These are phyloP conservation scores for Scolanthus callimorphus DNA, from an alignment of 92 coral and sea anemone genomes.

Conservation along the genomic window DNA sequence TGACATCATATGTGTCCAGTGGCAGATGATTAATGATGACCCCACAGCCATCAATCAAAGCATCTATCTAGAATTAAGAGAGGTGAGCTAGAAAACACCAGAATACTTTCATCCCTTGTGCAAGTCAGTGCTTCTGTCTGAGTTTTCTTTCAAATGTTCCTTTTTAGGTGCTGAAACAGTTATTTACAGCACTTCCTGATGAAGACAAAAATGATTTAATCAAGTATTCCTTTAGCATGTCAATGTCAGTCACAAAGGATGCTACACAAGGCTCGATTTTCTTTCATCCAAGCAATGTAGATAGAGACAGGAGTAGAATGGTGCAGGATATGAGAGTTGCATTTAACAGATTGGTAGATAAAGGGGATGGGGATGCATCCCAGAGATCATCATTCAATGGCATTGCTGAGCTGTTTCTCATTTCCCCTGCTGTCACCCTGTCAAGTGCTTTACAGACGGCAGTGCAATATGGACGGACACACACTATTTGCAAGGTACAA, in stretches of 20 bases:
- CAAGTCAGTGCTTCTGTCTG: too few relatives aligned
- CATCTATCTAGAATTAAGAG: background rate
- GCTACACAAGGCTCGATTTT: slow-evolving; percentile 20
- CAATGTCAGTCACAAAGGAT: slow-evolving; percentile 11
- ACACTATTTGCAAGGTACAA: slow-evolving; percentile 34
- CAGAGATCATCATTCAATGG: slow-evolving; percentile 30
- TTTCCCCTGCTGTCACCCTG: slow-evolving; percentile 42
- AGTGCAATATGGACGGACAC: slow-evolving; percentile 50
- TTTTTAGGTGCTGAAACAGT: slow-evolving; percentile 29
- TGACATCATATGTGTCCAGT: slow-evolving; percentile 67
- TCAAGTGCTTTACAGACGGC: slow-evolving; percentile 51
- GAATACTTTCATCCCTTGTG: too few relatives aligned
- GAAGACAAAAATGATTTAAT: slow-evolving; percentile 50
- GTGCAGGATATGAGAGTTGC: slow-evolving; percentile 40
- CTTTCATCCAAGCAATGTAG: slow-evolving; percentile 38
- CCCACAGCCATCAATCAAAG: slow-evolving; percentile 27
- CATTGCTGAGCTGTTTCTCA: slow-evolving; percentile 23
- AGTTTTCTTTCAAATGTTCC: too few relatives aligned
- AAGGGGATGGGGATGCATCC: slow-evolving; percentile 18
- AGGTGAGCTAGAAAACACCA: too few relatives aligned
- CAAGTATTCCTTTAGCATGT: slow-evolving; percentile 46
- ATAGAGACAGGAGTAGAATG: slow-evolving; percentile 24
- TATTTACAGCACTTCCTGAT: slow-evolving; percentile 28
- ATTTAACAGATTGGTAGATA: slow-evolving; percentile 74
- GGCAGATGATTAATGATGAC: slow-evolving; percentile 30